Base-by-base conservation (phyloP, 2,113 vertebrate genomes). In the Arvicanthis niloticus region DNA sequence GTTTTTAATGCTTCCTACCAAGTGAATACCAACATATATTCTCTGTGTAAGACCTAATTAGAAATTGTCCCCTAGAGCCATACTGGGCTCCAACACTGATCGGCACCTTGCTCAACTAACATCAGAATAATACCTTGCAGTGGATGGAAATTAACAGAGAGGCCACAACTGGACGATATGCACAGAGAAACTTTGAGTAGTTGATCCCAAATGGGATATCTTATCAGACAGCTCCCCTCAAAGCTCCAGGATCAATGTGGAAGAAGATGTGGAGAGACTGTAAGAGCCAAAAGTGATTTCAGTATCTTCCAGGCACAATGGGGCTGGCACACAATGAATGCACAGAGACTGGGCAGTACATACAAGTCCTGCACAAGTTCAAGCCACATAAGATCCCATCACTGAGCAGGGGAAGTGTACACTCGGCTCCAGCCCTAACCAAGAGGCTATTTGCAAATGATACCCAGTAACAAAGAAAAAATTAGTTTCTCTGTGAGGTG, bases 1-100 rank as follows among this genome's bases (percentile, higher is more conserved):
- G 51, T 80, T 42, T n/a, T 17, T 4, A 70, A 58, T 6, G 26
- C 70, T 62, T 40, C 45, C 91, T 84, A 48, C n/a, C 45, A 56
- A 45, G 56, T 40, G n/a, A 67, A 56, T 3, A 45, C 0, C 58
- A 48, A 67, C 4, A 29, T 0, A 37, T 0, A 29, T 16, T 67
- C 90, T n/a, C 37, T 56, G 29, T 73, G 73, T 1, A 12, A 65
- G 37, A 65, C n/a, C 77, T 84, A 45, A 45, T n/a, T 82, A 60
- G n/a, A 19, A 82, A 24, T 29, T 22, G 37, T n/a, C 11, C 51
- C 51, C 51, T 37, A 78, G 4, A 7, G 37, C 68, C 68, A 72
- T 17, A 70, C 37, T 72, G 37, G 37, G 37, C 37, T n/a, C 68
- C 3, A n/a, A n/a, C 70, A n/a, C 37, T 72, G 16, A 19, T 72